Evolutionary conservation across 2,797 vertebrate genomes (phyloP).

Genomic region (Amblyopsis hoosieri): DNA sequence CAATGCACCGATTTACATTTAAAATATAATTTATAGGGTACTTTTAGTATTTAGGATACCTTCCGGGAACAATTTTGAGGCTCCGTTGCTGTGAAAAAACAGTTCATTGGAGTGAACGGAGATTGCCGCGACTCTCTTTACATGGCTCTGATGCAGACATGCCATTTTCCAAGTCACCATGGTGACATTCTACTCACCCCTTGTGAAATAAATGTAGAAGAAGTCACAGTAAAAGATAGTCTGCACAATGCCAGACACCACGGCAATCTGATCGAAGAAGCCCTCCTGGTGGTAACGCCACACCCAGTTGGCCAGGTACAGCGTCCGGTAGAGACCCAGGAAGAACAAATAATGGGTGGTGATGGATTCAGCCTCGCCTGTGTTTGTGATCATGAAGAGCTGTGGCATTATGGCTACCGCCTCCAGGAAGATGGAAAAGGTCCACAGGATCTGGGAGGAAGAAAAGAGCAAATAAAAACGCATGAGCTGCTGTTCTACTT

Average conservation of each 20-base stretch:
- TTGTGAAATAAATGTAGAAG: slow-evolving; percentile 95
- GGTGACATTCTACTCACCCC: slow-evolving; percentile 74
- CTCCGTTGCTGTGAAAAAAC: too few species aligned
- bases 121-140: too few species aligned
- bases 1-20: too few species aligned
- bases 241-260: slow-evolving; percentile 93
- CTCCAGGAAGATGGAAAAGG: slow-evolving; percentile 97
- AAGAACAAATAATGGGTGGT: slow-evolving; percentile 97
- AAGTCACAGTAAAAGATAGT: slow-evolving; percentile 98
- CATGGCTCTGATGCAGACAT: too few species aligned
- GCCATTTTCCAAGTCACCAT: not conserved
- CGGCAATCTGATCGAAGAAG: slow-evolving; percentile 92
- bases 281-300: slow-evolving; percentile 92
- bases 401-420: slow-evolving; percentile 94
- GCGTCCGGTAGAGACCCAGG: slow-evolving; percentile 89
- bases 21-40: too few species aligned
- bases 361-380: slow-evolving; percentile 93
- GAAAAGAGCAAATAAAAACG: too few species aligned
- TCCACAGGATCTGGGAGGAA: slow-evolving; percentile 88
- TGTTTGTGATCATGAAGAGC: slow-evolving; percentile 98
- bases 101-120: too few species aligned
- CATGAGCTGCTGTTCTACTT: too few species aligned
- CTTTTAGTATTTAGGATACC: too few species aligned
- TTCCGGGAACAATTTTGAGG: too few species aligned
- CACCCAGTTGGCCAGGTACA: slow-evolving; percentile 96